Evolutionary conservation across 2,797 vertebrate genomes (phyloP).

Genomic region (Mareca strepera): DNA sequence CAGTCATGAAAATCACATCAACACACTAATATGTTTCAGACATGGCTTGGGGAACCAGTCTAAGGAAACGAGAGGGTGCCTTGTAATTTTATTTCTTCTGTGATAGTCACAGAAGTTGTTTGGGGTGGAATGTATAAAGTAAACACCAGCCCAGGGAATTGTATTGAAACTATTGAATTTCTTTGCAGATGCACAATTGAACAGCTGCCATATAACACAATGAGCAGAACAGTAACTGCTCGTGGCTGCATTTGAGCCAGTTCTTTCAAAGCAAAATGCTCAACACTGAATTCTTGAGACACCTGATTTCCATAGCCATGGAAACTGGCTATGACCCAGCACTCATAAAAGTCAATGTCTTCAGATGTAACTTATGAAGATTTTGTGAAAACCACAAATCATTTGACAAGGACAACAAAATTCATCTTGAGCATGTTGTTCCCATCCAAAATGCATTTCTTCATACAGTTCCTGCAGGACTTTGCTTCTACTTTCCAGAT

Average conservation of each 20-base stretch:
- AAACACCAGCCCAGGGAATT: background rate
- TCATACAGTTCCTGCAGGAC: background rate
- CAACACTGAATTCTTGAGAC: background rate
- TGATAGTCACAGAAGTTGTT: background rate
- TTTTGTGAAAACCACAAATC: background rate
- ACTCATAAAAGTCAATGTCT: background rate
- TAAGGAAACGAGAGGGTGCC: background rate
- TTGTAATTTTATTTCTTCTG: background rate
- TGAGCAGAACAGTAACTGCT: background rate
- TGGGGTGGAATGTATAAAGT: background rate
- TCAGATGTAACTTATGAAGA: background rate
- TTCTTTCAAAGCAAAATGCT: background rate
- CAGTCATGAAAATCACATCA: slow-evolving; percentile 14
- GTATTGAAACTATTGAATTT: background rate
- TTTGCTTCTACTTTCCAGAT: background rate
- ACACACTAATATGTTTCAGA: background rate
- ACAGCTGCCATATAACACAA: background rate
- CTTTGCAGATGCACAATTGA: background rate
- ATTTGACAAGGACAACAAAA: background rate
- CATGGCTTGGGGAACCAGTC: background rate
- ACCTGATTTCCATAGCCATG: background rate
- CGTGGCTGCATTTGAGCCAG: background rate
- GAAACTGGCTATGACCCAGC: background rate
- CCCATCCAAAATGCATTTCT: background rate
- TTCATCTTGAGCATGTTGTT: background rate